Conservation (phyloP, 2,888 invertebrate genomes). For the Erebia aethiops region DNA sequence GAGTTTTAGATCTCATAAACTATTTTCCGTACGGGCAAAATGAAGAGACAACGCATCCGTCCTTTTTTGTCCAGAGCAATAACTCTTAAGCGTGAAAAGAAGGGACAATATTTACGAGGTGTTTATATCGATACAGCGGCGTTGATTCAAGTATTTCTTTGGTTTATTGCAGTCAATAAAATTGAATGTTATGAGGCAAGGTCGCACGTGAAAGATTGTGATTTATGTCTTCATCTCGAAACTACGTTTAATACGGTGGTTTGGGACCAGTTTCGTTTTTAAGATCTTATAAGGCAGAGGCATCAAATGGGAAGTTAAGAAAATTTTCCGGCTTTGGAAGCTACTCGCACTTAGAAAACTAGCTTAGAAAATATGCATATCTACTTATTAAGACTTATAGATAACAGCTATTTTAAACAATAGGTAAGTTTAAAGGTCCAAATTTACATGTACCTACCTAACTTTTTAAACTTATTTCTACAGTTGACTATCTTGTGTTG, state of each 20-base stretch:
- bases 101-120: constrained; percentile 73
- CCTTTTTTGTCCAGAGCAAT: constrained; percentile 48
- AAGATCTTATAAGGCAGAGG: neutral
- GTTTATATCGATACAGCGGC: constrained; percentile 79
- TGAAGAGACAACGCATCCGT: constrained; percentile 61
- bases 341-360: no score
- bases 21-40: constrained; percentile 77
- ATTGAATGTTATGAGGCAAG: constrained; percentile 83
- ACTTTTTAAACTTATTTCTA: no score
- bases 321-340: neutral
- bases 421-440: no score
- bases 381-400: no score
- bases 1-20: constrained; percentile 73
- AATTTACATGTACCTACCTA: no score
- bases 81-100: constrained; percentile 50
- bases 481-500: no score
- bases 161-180: constrained; percentile 82
- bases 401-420: no score
- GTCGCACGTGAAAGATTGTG: constrained; percentile 77
- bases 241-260: constrained; percentile 49
- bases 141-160: constrained; percentile 82
- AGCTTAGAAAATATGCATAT: neutral
- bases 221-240: constrained; percentile 77
- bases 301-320: constrained; percentile 1
- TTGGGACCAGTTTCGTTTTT: constrained; percentile 40